Evolutionary conservation across 2,113 vertebrate genomes (phyloP).

Genomic region (Ciconia boyciana): DNA sequence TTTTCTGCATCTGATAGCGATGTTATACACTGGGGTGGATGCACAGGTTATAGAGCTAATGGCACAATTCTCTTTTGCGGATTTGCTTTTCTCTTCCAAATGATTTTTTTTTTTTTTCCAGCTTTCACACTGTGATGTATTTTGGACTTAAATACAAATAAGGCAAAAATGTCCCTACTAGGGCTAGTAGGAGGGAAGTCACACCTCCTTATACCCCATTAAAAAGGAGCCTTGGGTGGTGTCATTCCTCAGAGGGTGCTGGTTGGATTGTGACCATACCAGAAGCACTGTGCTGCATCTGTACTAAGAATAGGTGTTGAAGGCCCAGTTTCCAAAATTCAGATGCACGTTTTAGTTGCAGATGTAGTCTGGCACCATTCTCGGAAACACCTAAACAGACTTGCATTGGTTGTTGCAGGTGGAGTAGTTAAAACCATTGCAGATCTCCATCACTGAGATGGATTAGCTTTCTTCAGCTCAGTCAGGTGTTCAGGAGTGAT

Average conservation of each 20-base stretch:
- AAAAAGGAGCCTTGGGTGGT: background rate
- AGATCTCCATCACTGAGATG: background rate
- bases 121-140: background rate
- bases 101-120: background rate
- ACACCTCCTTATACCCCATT: background rate
- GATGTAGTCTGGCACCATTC: background rate
- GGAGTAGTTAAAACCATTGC: background rate
- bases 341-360: background rate
- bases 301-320: background rate
- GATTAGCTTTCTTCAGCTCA: background rate
- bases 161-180: background rate
- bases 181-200: background rate
- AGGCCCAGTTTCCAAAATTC: background rate
- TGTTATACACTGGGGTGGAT: background rate
- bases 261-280: background rate
- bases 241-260: background rate
- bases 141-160: background rate
- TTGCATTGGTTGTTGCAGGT: background rate
- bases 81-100: background rate
- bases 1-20: background rate
- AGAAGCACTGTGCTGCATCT: background rate
- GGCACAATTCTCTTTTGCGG: background rate
- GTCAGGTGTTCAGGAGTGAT: background rate
- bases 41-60: background rate
- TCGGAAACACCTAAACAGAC: background rate